Conservation (phyloP, 2,113 vertebrate species). For the Paracanthobrama guichenoti region DNA sequence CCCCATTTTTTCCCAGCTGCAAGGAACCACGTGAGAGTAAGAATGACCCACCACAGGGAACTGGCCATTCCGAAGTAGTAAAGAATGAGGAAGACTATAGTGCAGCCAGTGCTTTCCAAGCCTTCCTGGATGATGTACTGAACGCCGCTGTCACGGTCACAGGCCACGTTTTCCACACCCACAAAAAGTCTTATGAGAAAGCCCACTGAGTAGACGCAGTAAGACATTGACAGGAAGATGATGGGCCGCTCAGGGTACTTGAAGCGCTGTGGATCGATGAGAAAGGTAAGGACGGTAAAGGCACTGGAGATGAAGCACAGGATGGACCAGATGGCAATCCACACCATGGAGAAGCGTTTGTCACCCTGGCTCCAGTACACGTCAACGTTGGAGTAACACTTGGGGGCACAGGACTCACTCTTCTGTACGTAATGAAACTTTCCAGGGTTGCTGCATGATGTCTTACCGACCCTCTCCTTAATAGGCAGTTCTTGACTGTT, state of each 20-base stretch:
- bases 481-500: slow-evolving; percentile 77
- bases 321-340: slow-evolving; percentile 94
- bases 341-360: slow-evolving; percentile 91
- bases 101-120: slow-evolving; percentile 96
- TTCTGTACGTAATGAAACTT: slow-evolving; percentile 98
- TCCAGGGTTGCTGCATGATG: slow-evolving; percentile 83
- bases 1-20: slow-evolving; percentile 98
- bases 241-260: slow-evolving; percentile 96
- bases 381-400: slow-evolving; percentile 89
- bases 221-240: slow-evolving; percentile 98
- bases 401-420: slow-evolving; percentile 91
- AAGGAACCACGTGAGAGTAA: slow-evolving; percentile 95
- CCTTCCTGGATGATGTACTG: slow-evolving; percentile 98
- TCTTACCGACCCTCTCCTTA: slow-evolving; percentile 76
- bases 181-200: slow-evolving; percentile 95
- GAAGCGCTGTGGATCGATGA: slow-evolving; percentile 93
- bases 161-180: slow-evolving; percentile 91
- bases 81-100: slow-evolving; percentile 93
- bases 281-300: slow-evolving; percentile 96
- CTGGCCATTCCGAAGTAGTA: slow-evolving; percentile 99
- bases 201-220: slow-evolving; percentile 94
- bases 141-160: slow-evolving; percentile 90
- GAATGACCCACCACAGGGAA: slow-evolving; percentile 96
- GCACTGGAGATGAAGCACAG: slow-evolving; percentile 96
- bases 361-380: slow-evolving; percentile 95